Evolutionary conservation across 2,797 vertebrate genomes (phyloP), one percentile per base, ranked within the genome.

Genomic region (Cyclopterus lumpus): DNA sequence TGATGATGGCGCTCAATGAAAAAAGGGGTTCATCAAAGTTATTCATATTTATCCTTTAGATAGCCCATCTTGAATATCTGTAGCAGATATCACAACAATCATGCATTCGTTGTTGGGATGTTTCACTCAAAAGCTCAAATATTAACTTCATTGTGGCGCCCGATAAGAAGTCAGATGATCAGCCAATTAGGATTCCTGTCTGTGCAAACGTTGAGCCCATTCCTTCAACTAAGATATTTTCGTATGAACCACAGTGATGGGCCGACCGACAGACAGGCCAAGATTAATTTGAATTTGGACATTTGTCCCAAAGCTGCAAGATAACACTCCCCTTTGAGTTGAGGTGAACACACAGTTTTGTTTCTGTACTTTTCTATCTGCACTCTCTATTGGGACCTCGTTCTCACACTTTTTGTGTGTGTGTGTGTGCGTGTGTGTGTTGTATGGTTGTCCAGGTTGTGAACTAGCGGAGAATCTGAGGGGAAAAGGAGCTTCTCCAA

Each of bases 401-500:
- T 44, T 64, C 54, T 14, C 5, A 9, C 62, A 10, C 5, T 75
- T 28, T 28, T n/a, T 53, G 57, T 53, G 46, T 54, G 30, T 42
- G 53, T 55, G 64, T 73, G 38, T 71, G 46, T 64, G 61, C 65
- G 55, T 73, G 55, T 57, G 51, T 53, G 28, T 49, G n/a, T 62
- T 40, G 32, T 34, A 20, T 64, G 7, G 40, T 28, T 24, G 68
- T 67, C 62, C 44, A 73, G 62, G 51, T 62, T 82, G 66, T 75
- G 79, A 81, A 63, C 66, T 44, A 54, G 68, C 81, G 53, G 44
- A 68, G 72, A 80, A 79, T 62, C 36, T 82, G 58, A 69, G 64
- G 81, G 62, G 53, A 80, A 77, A 86, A 86, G 67, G 48, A 81
- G 74, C 77, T 87, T 89, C 88, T 89, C 82, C 63, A 67, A 88